These are phyloP conservation scores for Hydractinia echinata DNA, from an alignment of 30 jellyfish, hydroid and myxozoan genomes.

Conservation along the genomic window DNA sequence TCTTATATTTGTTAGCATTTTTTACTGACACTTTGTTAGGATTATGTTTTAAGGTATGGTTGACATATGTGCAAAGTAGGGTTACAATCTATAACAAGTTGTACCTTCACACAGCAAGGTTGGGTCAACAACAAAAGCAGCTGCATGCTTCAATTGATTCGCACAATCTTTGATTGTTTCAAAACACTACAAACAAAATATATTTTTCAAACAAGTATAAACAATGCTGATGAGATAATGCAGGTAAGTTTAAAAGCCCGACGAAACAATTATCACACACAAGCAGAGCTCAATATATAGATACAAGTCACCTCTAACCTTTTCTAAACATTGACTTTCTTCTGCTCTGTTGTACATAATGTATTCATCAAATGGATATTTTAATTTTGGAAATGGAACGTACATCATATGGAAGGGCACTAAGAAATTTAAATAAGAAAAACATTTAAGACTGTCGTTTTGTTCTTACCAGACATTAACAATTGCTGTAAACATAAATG, in stretches of 20 bases:
- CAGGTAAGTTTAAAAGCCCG: too few relatives aligned
- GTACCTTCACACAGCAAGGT: background rate
- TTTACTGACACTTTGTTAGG: too few relatives aligned
- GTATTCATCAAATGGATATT: background rate
- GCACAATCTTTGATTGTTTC: conserved; percentile 6
- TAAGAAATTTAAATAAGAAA: background rate
- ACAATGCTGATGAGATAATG: too few relatives aligned
- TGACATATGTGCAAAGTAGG: too few relatives aligned
- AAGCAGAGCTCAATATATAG: background rate
- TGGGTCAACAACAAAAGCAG: conserved; percentile 10
- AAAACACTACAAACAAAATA: background rate
- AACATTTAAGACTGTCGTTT: too few relatives aligned
- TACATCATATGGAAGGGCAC: background rate
- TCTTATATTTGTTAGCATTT: too few relatives aligned
- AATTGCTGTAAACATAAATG: too few relatives aligned
- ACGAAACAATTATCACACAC: too few relatives aligned
- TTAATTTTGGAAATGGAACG: conserved; percentile 5
- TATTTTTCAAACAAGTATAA: too few relatives aligned
- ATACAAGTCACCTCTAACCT: background rate
- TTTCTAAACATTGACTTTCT: background rate
- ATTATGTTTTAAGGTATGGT: too few relatives aligned
- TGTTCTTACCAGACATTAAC: too few relatives aligned
- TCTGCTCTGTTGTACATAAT: conserved; percentile 7
- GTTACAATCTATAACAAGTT: background rate
- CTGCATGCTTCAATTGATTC: background rate